Percentiles rank a stretch among this genome's conserved stretches.
phyloP scores from a whole-genome alignment of 2,113 vertebrate species.

The Todiramphus chloris region DNA sequence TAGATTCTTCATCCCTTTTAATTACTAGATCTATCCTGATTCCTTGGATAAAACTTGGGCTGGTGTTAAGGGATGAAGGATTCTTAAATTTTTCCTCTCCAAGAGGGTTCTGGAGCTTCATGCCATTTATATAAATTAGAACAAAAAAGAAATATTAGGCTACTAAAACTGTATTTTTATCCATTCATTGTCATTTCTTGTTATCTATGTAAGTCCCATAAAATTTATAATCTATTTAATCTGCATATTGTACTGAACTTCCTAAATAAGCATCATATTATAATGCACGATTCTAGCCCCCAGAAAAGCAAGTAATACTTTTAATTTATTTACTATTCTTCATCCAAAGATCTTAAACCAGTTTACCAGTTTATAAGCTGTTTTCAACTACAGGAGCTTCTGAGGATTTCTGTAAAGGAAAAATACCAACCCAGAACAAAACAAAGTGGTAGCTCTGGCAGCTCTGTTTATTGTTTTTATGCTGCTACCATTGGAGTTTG shows the following conservation, averaged over 20 bases:
- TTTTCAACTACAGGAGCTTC: neutral
- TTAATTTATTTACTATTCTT: neutral
- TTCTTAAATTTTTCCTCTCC: neutral
- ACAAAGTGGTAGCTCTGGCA: neutral
- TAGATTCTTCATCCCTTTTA: neutral
- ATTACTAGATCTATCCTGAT: neutral
- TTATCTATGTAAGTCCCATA: neutral
- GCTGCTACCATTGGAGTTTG: neutral
- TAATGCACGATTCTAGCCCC: neutral
- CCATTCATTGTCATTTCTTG: neutral
- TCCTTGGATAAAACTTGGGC: neutral
- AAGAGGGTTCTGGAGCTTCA: neutral
- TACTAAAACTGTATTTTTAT: neutral
- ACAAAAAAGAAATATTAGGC: neutral
- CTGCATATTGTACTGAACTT: neutral
- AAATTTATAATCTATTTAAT: neutral
- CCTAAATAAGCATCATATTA: neutral
- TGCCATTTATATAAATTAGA: neutral
- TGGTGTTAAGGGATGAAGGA: neutral
- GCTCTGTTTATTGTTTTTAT: neutral
- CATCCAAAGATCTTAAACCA: neutral
- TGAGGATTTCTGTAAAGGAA: neutral
- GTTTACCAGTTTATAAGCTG: neutral
- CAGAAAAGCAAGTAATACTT: neutral
- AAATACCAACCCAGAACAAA: neutral